These are phyloP conservation scores for Phylloscopus whistleri DNA, from an alignment of 2,113 vertebrate genomes.

Conservation along the genomic window DNA sequence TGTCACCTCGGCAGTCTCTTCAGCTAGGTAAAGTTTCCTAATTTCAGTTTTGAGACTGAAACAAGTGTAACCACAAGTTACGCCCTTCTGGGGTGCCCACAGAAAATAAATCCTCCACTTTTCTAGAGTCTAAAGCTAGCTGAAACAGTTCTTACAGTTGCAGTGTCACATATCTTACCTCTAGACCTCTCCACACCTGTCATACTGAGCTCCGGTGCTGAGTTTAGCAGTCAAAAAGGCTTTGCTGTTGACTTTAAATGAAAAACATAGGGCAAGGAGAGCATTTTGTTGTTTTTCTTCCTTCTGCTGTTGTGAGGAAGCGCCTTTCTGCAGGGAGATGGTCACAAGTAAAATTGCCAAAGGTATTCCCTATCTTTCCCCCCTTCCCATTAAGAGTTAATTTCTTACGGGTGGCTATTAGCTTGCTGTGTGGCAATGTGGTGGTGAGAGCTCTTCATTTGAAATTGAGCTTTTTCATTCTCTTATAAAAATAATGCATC, in stretches of 20 bases:
- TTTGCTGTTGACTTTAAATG: neutral
- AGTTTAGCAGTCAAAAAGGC: neutral
- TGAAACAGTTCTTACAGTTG: neutral
- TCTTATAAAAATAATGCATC: neutral
- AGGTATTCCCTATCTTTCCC: neutral
- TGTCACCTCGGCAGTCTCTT: neutral
- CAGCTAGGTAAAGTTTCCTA: neutral
- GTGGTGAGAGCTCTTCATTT: neutral
- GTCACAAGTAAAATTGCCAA: neutral
- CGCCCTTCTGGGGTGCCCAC: fast-evolving
- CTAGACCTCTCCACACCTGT: neutral
- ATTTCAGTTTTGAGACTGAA: neutral
- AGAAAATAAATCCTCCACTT: neutral
- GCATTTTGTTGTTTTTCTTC: neutral
- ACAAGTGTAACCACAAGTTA: neutral
- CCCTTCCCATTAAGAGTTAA: neutral
- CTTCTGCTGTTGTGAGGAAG: neutral
- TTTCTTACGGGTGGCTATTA: fast-evolving
- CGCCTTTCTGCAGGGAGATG: neutral
- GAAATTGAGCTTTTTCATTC: neutral
- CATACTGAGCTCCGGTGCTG: neutral
- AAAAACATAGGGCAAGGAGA: neutral
- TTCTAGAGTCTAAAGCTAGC: neutral
- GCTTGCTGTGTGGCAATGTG: neutral
- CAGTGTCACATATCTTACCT: neutral